phyloP scores from a whole-genome alignment of 2,797 vertebrate genomes.

The Salarias fasciatus region DNA sequence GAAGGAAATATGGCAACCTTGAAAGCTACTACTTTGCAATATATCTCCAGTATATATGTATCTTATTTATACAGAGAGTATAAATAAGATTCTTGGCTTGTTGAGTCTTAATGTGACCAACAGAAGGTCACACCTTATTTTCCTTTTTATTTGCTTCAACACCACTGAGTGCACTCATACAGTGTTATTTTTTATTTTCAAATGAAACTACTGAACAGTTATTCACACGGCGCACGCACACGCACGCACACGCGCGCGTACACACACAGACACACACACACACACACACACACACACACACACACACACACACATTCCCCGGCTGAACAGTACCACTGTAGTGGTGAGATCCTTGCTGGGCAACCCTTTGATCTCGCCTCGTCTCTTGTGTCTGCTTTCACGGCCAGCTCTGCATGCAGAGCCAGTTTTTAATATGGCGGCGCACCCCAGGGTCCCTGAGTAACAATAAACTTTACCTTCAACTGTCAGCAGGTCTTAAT shows the following conservation, averaged over 20 bases:
- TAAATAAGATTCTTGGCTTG: neutral
- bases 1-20: too few relatives aligned
- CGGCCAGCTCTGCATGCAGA: conserved; percentile 66
- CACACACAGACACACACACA: conserved; percentile 3
- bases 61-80: neutral
- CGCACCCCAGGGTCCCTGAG: conserved; percentile 75
- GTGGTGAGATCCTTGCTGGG: conserved; percentile 64
- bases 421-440: conserved; percentile 81
- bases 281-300: conserved; percentile 32
- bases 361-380: conserved; percentile 71
- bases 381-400: conserved; percentile 72
- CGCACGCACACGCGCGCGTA: too few relatives aligned
- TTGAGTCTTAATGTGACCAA: conserved; percentile 2
- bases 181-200: conserved; percentile 24
- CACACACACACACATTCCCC: conserved; percentile 52
- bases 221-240: conserved; percentile 15
- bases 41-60: neutral
- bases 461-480: conserved; percentile 86
- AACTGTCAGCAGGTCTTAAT: conserved; percentile 91
- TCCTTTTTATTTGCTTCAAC: neutral
- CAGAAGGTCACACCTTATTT: conserved; percentile 20
- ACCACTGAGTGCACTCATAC: neutral
- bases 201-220: conserved; percentile 28
- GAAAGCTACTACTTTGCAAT: neutral
- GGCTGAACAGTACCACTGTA: conserved; percentile 64